Percentiles rank a stretch among this genome's conserved stretches.
Evolutionary conservation across 2,797 vertebrate genomes (phyloP).

Genomic region (Masticophis lateralis): DNA sequence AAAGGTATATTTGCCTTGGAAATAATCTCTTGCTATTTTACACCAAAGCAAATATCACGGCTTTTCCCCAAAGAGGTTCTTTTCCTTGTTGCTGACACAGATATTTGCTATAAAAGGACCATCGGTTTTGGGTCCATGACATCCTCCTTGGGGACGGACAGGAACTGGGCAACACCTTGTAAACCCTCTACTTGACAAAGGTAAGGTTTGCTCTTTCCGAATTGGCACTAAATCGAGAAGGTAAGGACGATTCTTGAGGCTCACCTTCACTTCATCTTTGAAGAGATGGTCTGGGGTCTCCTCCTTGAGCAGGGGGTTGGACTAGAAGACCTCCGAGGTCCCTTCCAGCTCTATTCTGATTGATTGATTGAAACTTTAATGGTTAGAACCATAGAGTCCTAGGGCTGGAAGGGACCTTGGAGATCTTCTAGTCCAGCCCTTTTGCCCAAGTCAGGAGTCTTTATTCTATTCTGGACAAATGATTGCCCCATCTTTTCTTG

Average conservation of each 20-base stretch:
- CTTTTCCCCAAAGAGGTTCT: slow-evolving; percentile 15
- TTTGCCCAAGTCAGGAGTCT: too few relatives aligned
- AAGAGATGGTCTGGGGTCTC: background rate
- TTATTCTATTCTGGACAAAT: too few relatives aligned
- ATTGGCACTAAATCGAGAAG: background rate
- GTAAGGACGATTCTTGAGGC: background rate
- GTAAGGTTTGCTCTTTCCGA: slow-evolving; percentile 22
- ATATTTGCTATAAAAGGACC: slow-evolving; percentile 50
- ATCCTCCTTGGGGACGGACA: background rate
- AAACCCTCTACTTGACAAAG: background rate
- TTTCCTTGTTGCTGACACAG: slow-evolving; percentile 18
- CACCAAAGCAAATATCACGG: slow-evolving; percentile 33
- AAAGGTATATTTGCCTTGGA: slow-evolving; percentile 62
- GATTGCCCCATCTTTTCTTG: too few relatives aligned
- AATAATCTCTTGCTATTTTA: slow-evolving; percentile 45
- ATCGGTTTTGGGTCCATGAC: background rate
- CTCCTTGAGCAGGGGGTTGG: too few relatives aligned
- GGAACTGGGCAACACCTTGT: accelerated
- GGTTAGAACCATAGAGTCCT: too few relatives aligned
- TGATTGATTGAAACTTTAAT: background rate
- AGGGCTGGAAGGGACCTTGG: background rate
- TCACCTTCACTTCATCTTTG: background rate
- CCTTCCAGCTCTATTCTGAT: too few relatives aligned
- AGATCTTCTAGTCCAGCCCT: background rate
- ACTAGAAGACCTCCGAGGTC: too few relatives aligned